A percentile compares a stretch with the other conserved stretches of the same genome.
Conservation (phyloP, 2,113 vertebrate species). For the Laterallus jamaicensis region DNA sequence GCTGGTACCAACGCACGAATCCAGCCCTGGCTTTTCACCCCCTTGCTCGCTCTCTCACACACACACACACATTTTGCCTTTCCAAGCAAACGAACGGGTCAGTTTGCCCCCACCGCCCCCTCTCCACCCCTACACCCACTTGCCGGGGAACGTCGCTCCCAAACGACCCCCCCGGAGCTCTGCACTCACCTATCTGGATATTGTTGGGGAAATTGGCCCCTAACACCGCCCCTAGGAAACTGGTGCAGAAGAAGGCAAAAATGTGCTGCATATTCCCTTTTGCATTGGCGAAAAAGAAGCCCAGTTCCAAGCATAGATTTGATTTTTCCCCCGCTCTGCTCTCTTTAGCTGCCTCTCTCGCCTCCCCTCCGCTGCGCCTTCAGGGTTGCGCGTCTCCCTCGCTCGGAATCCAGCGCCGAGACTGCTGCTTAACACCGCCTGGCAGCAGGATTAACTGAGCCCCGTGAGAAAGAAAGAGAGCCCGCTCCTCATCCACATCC, state of each 20-base stretch:
- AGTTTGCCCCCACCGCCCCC: background rate
- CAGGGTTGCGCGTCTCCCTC: slow-evolving; percentile 60
- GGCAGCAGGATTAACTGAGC: slow-evolving; percentile 81
- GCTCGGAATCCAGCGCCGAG: slow-evolving; percentile 72
- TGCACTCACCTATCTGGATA: slow-evolving; percentile 96
- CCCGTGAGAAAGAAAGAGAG: slow-evolving; percentile 68
- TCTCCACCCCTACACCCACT: background rate
- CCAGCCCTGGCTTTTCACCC: background rate
- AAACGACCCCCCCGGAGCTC: background rate
- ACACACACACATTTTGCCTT: background rate
- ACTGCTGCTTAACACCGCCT: slow-evolving; percentile 80
- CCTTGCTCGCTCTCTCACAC: background rate
- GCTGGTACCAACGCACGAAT: background rate
- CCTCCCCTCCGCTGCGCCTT: slow-evolving; percentile 57
- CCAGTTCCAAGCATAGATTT: slow-evolving; percentile 93
- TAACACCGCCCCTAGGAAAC: slow-evolving; percentile 97
- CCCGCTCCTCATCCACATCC: slow-evolving; percentile 75
- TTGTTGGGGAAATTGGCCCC: slow-evolving; percentile 99
- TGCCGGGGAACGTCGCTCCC: background rate
- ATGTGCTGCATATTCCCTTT: slow-evolving; percentile 99
- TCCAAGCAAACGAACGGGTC: background rate
- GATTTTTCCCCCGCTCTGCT: slow-evolving; percentile 70
- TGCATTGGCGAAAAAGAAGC: slow-evolving; percentile 96
- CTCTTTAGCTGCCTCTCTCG: slow-evolving; percentile 61
- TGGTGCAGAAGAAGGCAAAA: slow-evolving; percentile 96